These are phyloP conservation scores for Australoheros scitulus DNA, from an alignment of 2,113 vertebrate genomes.

Conservation along the genomic window DNA sequence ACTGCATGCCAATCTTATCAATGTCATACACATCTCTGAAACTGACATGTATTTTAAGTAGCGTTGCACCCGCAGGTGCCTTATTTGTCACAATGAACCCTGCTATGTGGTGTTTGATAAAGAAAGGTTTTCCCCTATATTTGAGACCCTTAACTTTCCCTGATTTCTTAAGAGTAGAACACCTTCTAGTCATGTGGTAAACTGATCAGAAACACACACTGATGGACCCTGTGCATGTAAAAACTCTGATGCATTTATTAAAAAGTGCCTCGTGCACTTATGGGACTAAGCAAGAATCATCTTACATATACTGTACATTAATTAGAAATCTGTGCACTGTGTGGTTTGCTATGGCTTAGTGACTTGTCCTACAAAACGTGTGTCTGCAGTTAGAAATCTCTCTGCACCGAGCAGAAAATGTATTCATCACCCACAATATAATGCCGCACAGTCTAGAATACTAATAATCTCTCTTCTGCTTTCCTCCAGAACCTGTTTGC, in stretches of 20 bases:
- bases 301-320: not conserved
- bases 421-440: slow-evolving; percentile 14
- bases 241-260: too few species aligned
- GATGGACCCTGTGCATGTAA: too few species aligned
- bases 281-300: not conserved
- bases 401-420: not conserved
- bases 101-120: too few species aligned
- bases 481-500: not conserved
- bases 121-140: too few species aligned
- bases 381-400: not conserved
- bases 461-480: not conserved
- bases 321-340: not conserved
- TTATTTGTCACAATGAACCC: not conserved
- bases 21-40: too few species aligned
- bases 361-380: not conserved
- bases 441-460: not conserved
- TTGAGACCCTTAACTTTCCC: too few species aligned
- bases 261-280: not conserved
- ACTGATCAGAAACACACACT: not conserved
- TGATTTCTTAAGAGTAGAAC: not conserved
- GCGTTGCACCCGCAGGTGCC: not conserved
- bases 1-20: not conserved
- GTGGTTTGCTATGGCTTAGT: not conserved
- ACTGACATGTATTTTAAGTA: not conserved
- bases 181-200: not conserved